Base-by-base conservation (phyloP, 2,888 invertebrate species). In the Tyria jacobaeae region DNA sequence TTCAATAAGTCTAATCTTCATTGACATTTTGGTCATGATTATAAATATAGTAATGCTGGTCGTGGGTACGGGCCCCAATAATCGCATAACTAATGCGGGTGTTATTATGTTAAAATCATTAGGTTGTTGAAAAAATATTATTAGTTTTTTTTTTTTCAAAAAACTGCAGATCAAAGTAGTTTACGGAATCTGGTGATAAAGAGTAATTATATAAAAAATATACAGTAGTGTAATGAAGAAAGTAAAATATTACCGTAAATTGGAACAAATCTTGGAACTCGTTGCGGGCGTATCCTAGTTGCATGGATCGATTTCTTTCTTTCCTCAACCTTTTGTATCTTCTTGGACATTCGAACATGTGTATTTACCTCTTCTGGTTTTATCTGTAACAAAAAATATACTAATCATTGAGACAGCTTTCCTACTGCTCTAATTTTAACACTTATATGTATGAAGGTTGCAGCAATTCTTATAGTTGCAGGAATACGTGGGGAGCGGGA, bases 221-320 rank as follows among this genome's bases (percentile, higher is more conserved):
- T 34, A 17, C 12, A 34, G 17, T 34, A 34, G 2, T 2, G 14
- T 21, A 31, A 10, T 34, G n/a, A 6, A 34, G 12, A 21, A 35
- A 21, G 17, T 21, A 4, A 34, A 12, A 3, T 2, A 5, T 48
- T 75, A 92, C 93, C 91, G 65, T 79, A 77, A n/a, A 92, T 71
- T 5, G 92, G 87, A 21, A 89, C 68, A 69, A 94, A 92, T 71
- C 78, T 79, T 0, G 79, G 44, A 14, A 89, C 84, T 50, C 85
- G 83, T 2, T 88, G 79, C 31, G 77, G 84, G 1, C 83, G 81
- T 0, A 82, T 27, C 53, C 92, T 79, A 1, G 84, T n/a, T 14
- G 34, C 75, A 35, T 25, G 9, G 15, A 68, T 64, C 0, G 84
- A 79, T 60, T 80, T 87, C 27, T 82, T 80, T 2, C 86, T 80